phyloP scores from a whole-genome alignment of 2,113 vertebrate species.

The Bungarus multicinctus region DNA sequence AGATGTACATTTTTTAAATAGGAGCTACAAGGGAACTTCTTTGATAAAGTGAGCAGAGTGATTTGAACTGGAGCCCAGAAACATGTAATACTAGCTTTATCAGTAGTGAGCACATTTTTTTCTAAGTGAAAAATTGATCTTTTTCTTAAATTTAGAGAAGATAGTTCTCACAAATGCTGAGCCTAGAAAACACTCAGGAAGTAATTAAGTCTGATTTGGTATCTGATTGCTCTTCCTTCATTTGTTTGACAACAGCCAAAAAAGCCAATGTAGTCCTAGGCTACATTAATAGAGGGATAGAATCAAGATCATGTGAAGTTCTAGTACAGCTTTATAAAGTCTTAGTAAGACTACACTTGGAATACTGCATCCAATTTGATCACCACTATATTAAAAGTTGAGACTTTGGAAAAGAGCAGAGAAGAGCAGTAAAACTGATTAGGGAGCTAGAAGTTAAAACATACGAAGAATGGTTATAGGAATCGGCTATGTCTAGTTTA shows the following conservation, averaged over 20 bases:
- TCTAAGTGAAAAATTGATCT: background rate
- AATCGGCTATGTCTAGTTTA: background rate
- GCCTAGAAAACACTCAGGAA: background rate
- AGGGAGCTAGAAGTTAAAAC: background rate
- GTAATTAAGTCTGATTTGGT: too few relatives aligned
- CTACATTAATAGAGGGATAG: too few relatives aligned
- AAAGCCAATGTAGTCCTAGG: background rate
- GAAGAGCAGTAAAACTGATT: background rate
- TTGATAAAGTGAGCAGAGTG: background rate
- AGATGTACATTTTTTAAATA: background rate
- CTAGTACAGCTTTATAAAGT: background rate
- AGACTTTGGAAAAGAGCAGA: background rate
- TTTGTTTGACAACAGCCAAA: background rate
- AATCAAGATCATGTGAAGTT: too few relatives aligned
- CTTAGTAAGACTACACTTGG: background rate
- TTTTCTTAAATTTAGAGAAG: background rate
- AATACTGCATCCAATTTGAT: background rate
- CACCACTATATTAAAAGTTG: background rate
- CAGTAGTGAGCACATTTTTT: background rate
- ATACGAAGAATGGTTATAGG: background rate
- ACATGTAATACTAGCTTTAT: background rate
- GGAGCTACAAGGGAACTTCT: background rate
- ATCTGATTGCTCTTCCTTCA: background rate
- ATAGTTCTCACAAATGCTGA: background rate
- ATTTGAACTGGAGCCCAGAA: background rate